These are phyloP conservation scores for Augochlora pura DNA, from an alignment of 1,140 invertebrate species.

Conservation along the genomic window DNA sequence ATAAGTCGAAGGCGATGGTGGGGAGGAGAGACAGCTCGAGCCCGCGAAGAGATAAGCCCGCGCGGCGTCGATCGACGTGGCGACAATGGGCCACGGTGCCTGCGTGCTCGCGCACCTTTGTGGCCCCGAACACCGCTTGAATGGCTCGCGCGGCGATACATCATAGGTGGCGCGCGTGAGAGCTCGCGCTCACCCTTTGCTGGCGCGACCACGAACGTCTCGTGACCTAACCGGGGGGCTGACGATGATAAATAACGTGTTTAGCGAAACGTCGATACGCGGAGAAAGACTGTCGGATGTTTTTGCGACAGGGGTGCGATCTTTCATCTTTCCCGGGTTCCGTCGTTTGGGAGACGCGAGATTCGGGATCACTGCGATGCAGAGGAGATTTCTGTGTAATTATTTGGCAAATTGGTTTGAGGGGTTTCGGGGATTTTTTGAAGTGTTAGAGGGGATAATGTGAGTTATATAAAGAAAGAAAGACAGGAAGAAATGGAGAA, in stretches of 20 bases:
- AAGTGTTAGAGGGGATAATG: too few relatives aligned
- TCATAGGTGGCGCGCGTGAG: constrained; percentile 56
- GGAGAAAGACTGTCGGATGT: constrained; percentile 7
- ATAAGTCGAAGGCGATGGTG: constrained; percentile 40
- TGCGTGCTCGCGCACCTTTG: background rate
- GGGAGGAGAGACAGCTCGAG: background rate
- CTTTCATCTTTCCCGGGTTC: too few relatives aligned
- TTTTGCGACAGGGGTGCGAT: too few relatives aligned
- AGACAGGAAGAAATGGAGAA: too few relatives aligned
- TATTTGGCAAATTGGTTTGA: too few relatives aligned
- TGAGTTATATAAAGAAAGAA: too few relatives aligned
- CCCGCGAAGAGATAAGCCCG: constrained; percentile 52
- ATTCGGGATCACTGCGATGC: too few relatives aligned
- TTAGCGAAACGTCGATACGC: constrained; percentile 65
- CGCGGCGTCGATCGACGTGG: constrained; percentile 53
- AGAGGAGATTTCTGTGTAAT: too few relatives aligned
- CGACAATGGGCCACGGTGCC: constrained; percentile 26
- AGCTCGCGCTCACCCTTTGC: background rate
- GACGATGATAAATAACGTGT: constrained; percentile 71
- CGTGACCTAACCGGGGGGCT: constrained; percentile 21
- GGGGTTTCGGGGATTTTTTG: too few relatives aligned
- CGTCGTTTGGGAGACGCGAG: too few relatives aligned
- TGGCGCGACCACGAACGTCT: constrained; percentile 10
- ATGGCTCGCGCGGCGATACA: constrained; percentile 65
- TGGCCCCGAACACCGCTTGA: constrained; percentile 39